Conservation (phyloP, 2,113 vertebrate genomes). For the Lamprotornis superbus region DNA sequence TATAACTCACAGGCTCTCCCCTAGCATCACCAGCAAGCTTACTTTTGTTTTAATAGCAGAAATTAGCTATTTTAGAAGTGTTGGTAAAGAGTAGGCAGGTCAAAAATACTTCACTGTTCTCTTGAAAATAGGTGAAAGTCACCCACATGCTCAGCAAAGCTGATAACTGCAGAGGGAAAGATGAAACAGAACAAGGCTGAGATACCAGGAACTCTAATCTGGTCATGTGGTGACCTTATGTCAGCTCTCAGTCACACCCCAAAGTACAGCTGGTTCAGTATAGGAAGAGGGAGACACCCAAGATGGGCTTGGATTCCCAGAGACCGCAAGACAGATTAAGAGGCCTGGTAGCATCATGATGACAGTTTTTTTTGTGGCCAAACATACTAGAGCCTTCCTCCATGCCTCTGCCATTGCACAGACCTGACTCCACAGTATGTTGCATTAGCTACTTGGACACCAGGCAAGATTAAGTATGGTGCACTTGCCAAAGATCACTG, state of each 20-base stretch:
- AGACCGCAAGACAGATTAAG: not conserved
- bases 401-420: not conserved
- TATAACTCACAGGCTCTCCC: not conserved
- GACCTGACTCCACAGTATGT: not conserved
- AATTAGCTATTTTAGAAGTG: not conserved
- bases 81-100: not conserved
- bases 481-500: not conserved
- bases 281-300: not conserved
- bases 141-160: not conserved
- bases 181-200: not conserved
- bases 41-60: not conserved
- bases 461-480: not conserved
- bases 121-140: not conserved
- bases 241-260: not conserved
- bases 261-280: not conserved
- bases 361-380: not conserved
- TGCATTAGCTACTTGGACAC: not conserved
- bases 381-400: not conserved
- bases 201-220: not conserved
- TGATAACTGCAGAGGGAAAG: not conserved
- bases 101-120: not conserved
- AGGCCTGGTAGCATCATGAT: not conserved
- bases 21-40: not conserved
- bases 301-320: not conserved
- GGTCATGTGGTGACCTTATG: accelerated